Percentiles rank a stretch among this genome's conserved stretches.
Conservation (phyloP, 2,113 vertebrate species). For the Chaenogobius annularis region DNA sequence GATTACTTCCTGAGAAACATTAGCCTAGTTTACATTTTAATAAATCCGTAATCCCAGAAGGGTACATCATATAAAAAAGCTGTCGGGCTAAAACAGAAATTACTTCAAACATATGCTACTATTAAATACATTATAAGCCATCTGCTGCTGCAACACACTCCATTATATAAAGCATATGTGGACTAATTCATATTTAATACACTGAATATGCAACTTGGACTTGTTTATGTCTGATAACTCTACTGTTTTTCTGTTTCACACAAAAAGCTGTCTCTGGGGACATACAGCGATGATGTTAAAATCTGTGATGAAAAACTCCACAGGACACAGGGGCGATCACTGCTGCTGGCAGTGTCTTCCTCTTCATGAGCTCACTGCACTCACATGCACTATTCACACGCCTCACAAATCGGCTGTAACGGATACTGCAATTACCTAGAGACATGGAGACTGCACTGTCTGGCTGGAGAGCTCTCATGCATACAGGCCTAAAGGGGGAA, state of each 20-base stretch:
- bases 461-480: constrained; percentile 22
- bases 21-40: background rate
- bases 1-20: background rate
- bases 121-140: constrained; percentile 43
- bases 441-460: constrained; percentile 17
- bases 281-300: constrained; percentile 67
- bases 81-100: constrained; percentile 32
- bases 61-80: constrained; percentile 14
- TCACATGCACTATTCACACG: constrained; percentile 42
- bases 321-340: constrained; percentile 52
- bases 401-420: constrained; percentile 54
- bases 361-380: constrained; percentile 33
- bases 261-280: constrained; percentile 52
- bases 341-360: constrained; percentile 52
- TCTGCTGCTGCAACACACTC: constrained; percentile 45
- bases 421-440: constrained; percentile 61
- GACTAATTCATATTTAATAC: constrained; percentile 45
- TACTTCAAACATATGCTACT: constrained; percentile 41
- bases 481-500: constrained; percentile 1
- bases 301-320: constrained; percentile 72
- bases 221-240: constrained; percentile 16
- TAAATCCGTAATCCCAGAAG: constrained; percentile 24
- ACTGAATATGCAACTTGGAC: constrained; percentile 24
- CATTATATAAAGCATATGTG: constrained; percentile 49
- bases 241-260: background rate